Evolutionary conservation across 2,888 invertebrate genomes (phyloP), one percentile per base, ranked within the genome.

Genomic region (Tiliacea citrago): DNA sequence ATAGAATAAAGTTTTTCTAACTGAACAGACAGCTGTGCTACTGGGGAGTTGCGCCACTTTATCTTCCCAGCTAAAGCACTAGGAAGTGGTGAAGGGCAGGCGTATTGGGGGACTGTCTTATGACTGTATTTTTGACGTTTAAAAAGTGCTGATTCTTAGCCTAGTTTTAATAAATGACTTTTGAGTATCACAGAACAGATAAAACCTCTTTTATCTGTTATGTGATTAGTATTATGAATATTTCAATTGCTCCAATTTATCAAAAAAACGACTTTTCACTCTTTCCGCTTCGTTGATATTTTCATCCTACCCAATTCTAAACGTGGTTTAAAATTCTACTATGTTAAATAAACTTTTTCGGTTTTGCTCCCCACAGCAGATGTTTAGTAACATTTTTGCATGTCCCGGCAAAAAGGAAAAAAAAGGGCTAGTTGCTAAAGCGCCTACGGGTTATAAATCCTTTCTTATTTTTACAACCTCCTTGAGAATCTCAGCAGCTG

Each of bases 401-500:
- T 66, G 55, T 57, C 10, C 13, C 66, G 57, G 62, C n/a, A 42
- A 80, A 75, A 69, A 39, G 5, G 21, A 39, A 61, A 76, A 69
- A n/a, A 67, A 69, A 69, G 42, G 72, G 21, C 13, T 62, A 47
- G 57, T 82, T 69, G 39, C 60, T 71, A 83, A 81, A 84, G 60
- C 61, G 77, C 84, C 81, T 73, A 61, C 68, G 70, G 84, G 72
- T 47, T 72, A 77, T 58, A 73, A 84, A 77, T 76, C 78, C 70
- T 67, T 79, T 75, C 67, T 68, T 70, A 75, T 77, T 86, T 79
- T 87, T 79, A 84, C 75, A 75, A 80, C 77, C 65, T 67, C 57
- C 71, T 51, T 68, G 84, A 58, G 82, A 83, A 79, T 76, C 77
- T 66, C 65, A 66, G 35, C 84, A 86, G 77, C 86, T 86, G 86